Evolutionary conservation across 2,797 vertebrate genomes (phyloP).

Genomic region (Cirrhinus molitorella): DNA sequence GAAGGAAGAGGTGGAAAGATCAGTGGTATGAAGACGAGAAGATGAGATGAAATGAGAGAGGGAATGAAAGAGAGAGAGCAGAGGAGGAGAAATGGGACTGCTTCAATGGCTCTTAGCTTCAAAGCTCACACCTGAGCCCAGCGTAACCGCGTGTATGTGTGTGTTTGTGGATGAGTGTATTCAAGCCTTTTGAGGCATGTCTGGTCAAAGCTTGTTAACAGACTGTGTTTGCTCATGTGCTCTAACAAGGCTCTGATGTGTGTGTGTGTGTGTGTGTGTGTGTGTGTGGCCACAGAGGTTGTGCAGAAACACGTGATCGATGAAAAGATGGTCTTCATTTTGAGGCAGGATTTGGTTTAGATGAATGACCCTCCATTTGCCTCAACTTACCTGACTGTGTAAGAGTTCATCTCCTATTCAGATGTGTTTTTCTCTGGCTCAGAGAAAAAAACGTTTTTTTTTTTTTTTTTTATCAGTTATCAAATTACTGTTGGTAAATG

Average conservation of each 20-base stretch:
- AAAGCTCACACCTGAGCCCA: slow-evolving; percentile 78
- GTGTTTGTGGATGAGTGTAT: slow-evolving; percentile 47
- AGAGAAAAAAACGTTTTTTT: no score
- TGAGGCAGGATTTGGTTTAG: background rate
- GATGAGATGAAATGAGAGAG: slow-evolving; percentile 56
- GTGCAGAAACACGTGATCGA: background rate
- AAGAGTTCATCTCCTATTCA: background rate
- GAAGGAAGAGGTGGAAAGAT: slow-evolving; percentile 42
- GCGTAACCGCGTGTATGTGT: slow-evolving; percentile 31
- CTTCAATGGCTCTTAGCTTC: slow-evolving; percentile 70
- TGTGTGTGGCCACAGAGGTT: background rate
- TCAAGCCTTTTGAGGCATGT: slow-evolving; percentile 39
- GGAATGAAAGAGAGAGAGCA: slow-evolving; percentile 49
- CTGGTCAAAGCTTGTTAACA: slow-evolving; percentile 47
- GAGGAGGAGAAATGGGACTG: slow-evolving; percentile 57
- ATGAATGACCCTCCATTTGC: background rate
- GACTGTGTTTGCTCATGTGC: slow-evolving; percentile 46
- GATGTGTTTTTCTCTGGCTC: background rate
- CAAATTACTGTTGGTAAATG: background rate
- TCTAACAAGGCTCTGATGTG: slow-evolving; percentile 29
- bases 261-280: slow-evolving; percentile 17
- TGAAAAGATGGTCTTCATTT: slow-evolving; percentile 4
- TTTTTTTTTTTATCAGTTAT: no score
- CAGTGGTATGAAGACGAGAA: slow-evolving; percentile 54
- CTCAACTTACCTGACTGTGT: background rate